Base-by-base conservation (phyloP, 2,888 invertebrate genomes). In the Drosophila pseudotalamancana region DNA sequence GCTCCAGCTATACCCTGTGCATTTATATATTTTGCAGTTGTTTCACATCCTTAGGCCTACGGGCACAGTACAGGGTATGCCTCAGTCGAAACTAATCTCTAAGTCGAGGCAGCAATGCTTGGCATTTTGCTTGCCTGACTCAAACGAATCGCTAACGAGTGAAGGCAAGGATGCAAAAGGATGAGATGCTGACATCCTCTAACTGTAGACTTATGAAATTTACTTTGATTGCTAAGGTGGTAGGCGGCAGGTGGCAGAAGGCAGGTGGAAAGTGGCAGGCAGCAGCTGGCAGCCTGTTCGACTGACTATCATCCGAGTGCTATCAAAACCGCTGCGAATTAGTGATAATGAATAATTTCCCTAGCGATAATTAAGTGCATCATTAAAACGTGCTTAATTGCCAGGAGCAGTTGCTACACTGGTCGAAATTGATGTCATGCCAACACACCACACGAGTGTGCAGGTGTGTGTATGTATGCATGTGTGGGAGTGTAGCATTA, bases 261-360 rank as follows among this genome's bases (percentile, higher is more conserved):
- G 12, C 19, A 21, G 19, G n/a, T 19, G 27, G 27, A 45, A 59
- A 39, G 57, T 55, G 31, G 29, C 42, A 32, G 27, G 34, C 16
- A 34, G 27, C 34, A 57, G 4, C 32, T 42, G 57, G 4, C 55
- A 40, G 32, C 55, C 19, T n/a, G 37, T 23, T n/a, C n/a, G n/a
- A n/a, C 29, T 31, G 21, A 6, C 35, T 6, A 42, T 14, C 42
- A 55, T 39, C 54, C 51, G 50, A 55, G 71, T 69, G 56, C 70
- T 48, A 45, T 55, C 31, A 50, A 43, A 57, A 51, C 51, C 63
- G 72, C 77, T 74, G 77, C 81, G 82, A 85, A 87, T 87, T 84
- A 83, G 75, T 73, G 74, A 78, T 83, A 87, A 88, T 88, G 78
- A 88, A 89, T 89, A 82, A 88, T 88, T 88, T 88, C 77, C 77